Conservation (phyloP, 2,888 invertebrate genomes). For the Zaprionus obscuricornis region DNA sequence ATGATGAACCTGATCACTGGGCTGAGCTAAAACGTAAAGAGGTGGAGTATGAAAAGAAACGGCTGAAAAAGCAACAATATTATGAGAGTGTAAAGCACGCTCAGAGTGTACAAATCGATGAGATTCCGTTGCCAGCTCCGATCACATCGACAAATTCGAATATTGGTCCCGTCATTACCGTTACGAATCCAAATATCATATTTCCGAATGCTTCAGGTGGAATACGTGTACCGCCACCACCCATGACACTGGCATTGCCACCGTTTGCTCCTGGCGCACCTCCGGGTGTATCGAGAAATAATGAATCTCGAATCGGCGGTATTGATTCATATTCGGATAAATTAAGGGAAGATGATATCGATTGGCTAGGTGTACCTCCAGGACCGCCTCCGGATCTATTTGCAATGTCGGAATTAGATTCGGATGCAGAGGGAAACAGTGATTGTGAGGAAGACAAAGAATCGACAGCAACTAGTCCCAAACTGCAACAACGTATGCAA, state of each 20-base stretch:
- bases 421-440: slow-evolving; percentile 79
- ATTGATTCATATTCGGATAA: slow-evolving; percentile 59
- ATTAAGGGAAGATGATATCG: slow-evolving; percentile 81
- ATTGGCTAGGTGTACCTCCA: slow-evolving; percentile 94
- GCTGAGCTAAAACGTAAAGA: slow-evolving; percentile 95
- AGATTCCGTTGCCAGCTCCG: slow-evolving; percentile 96
- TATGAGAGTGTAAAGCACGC: slow-evolving; percentile 98
- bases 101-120: slow-evolving; percentile 96
- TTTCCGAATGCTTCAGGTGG: slow-evolving; percentile 56
- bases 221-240: slow-evolving; percentile 81
- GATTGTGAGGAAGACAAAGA: slow-evolving; percentile 79
- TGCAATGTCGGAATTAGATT: slow-evolving; percentile 86
- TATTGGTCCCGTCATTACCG: slow-evolving; percentile 35
- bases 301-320: slow-evolving; percentile 82
- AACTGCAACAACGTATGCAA: slow-evolving; percentile 93
- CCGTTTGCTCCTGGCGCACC: slow-evolving; percentile 86
- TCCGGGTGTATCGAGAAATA: slow-evolving; percentile 89
- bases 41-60: slow-evolving; percentile 95
- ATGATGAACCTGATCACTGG: slow-evolving; percentile 98
- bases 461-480: slow-evolving; percentile 61
- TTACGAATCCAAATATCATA: background rate
- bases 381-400: slow-evolving; percentile 91
- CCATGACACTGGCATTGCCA: slow-evolving; percentile 79
- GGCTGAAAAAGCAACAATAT: slow-evolving; percentile 94
- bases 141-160: slow-evolving; percentile 69